Conservation (phyloP, 2,797 vertebrate genomes). For the Emys orbicularis region DNA sequence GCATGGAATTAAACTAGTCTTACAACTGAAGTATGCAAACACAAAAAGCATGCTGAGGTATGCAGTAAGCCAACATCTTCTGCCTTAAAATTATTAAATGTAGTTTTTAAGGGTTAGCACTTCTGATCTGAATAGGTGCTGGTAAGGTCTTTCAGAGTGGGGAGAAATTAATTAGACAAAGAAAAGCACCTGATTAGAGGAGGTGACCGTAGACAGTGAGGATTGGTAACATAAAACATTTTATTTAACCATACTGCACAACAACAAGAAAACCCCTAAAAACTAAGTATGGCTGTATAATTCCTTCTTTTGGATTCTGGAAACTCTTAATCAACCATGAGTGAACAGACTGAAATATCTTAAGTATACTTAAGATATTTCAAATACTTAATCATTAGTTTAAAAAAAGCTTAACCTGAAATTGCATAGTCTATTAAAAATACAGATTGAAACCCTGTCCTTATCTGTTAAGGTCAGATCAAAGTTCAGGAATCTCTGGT, state of each 20-base stretch:
- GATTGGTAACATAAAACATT: not conserved
- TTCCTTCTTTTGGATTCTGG: not conserved
- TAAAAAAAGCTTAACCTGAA: not conserved
- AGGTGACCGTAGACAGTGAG: not conserved
- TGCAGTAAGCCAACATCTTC: not conserved
- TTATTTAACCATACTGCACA: not conserved
- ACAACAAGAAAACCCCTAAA: not conserved
- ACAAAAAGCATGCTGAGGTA: too few relatives aligned
- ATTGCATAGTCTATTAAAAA: not conserved
- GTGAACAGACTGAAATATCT: not conserved
- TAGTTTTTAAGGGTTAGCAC: not conserved
- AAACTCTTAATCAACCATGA: not conserved
- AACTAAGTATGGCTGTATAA: not conserved
- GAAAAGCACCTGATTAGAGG: not conserved
- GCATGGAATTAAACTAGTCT: not conserved
- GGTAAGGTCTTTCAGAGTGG: not conserved
- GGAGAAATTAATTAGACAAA: not conserved
- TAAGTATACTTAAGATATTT: not conserved
- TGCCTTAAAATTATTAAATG: not conserved
- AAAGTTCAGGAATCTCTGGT: constrained; percentile 46
- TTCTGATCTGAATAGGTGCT: not conserved
- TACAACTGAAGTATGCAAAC: not conserved
- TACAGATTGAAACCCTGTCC: not conserved
- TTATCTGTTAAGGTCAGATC: not conserved
- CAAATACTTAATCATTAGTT: not conserved